Evolutionary conservation across 2,797 vertebrate species (phyloP), one percentile per base, ranked within the genome.

Genomic region (Sardinella longiceps): DNA sequence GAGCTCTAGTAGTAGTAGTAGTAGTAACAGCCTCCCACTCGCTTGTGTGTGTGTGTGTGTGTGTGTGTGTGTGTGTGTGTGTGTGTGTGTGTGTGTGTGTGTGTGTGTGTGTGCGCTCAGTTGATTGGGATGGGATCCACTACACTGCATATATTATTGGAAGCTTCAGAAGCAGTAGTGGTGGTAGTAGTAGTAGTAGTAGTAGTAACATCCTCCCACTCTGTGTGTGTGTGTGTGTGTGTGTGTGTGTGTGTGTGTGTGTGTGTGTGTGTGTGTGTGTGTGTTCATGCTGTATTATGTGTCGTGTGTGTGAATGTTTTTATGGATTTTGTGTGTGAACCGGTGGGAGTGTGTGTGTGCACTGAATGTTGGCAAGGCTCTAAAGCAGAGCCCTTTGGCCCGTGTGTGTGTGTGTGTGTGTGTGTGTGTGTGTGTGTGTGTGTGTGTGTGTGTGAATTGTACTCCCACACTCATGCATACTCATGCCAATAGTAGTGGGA

Each of bases 221-320:
- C 28, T n/a, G 6, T 77, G 37, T 77, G 18, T 77, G 15, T 77
- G 70, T 77, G 15, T 43, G 66, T 6, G 30, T 37, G 33, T 74
- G n/a, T 30, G 25, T 12, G 60, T 30, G 28, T 70, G 63, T 70
- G 63, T 70, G 63, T 50, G 43, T 77, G 80, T 28, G 25, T 82
- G 6, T 82, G 51, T 33, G 25, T 86, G n/a, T n/a, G 70, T 70
- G 82, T 80, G 33, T 63, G 70, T 23, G 66, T 84, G 33, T 80
- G 58, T 37, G 15, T 37, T n/a, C 43, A 43, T 82, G 60, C 33
- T 39, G 56, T 58, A n/a, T 5, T 58, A n/a, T 58, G 56, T 58
- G 56, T n/a, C n/a, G 56, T 23, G 23, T 58, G 60, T 63, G 60
- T 28, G 60, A 30, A 12, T 63, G n/a, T 70, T 37, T 70, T 15